Conservation (phyloP, 2,113 vertebrate species). For the Syngnathus scovelli region DNA sequence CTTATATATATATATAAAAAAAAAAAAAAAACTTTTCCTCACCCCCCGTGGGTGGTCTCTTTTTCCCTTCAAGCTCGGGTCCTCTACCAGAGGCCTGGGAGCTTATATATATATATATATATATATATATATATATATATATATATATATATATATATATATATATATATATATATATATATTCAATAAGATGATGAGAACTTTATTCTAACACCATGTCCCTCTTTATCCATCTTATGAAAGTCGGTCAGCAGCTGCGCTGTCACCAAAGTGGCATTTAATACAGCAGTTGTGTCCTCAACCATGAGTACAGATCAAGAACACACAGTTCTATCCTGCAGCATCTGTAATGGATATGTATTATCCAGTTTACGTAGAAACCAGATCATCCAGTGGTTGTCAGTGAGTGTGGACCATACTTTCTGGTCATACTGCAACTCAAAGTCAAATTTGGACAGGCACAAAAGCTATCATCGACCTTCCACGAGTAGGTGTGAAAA, state of each 20-base stretch:
- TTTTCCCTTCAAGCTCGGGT: no score
- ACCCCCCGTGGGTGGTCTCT: no score
- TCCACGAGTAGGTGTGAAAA: no score
- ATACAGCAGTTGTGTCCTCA: slow-evolving; percentile 25
- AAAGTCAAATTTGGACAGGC: slow-evolving; percentile 36
- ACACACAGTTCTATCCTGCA: slow-evolving; percentile 1
- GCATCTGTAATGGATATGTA: slow-evolving; percentile 4
- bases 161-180: not conserved
- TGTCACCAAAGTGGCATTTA: not conserved
- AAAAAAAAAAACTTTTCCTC: no score
- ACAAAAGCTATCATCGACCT: slow-evolving; percentile 36
- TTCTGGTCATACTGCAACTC: slow-evolving; percentile 31
- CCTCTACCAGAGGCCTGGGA: no score
- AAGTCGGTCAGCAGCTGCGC: not conserved
- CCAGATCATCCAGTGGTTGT: slow-evolving; percentile 46
- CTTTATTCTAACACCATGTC: slow-evolving; percentile 12
- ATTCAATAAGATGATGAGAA: not conserved
- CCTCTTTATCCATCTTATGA: slow-evolving; percentile 23
- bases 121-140: no score
- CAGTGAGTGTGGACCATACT: slow-evolving; percentile 34
- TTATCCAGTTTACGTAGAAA: slow-evolving; percentile 14
- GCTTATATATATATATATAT: no score
- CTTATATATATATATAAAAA: no score
- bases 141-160: no score
- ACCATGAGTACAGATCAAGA: slow-evolving; percentile 7